Evolutionary conservation across 2,888 invertebrate species (phyloP).

Genomic region (Melanchra persicariae): DNA sequence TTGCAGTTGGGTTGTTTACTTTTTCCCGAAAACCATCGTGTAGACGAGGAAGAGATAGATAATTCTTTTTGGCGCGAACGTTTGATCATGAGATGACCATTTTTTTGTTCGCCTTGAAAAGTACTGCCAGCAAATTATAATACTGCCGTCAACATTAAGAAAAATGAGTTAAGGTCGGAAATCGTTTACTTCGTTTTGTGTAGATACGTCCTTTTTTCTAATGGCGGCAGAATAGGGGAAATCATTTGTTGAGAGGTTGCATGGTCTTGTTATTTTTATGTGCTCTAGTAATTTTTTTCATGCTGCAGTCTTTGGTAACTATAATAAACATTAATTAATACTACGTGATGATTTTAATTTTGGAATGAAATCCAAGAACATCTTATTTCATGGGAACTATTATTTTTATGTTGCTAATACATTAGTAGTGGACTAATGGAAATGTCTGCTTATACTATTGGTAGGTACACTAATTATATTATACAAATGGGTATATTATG

Average conservation of each 20-base stretch:
- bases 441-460: neutral
- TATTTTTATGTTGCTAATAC: neutral
- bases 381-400: neutral
- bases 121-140: too few relatives aligned
- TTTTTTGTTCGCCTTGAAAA: too few relatives aligned
- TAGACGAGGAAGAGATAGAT: too few relatives aligned
- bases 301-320: neutral
- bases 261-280: neutral
- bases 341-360: neutral
- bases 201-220: too few relatives aligned
- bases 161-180: too few relatives aligned
- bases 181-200: too few relatives aligned
- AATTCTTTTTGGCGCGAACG: too few relatives aligned
- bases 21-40: too few relatives aligned
- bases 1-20: too few relatives aligned
- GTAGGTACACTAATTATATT: neutral
- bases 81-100: too few relatives aligned
- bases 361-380: neutral
- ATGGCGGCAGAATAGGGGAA: too few relatives aligned
- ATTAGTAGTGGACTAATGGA: slow-evolving; percentile 6
- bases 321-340: neutral
- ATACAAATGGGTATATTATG: neutral
- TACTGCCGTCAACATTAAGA: too few relatives aligned
- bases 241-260: neutral
- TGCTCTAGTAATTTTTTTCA: neutral